phyloP scores from a whole-genome alignment of 2,888 invertebrate species.

The Pristionchus maxplancki region DNA sequence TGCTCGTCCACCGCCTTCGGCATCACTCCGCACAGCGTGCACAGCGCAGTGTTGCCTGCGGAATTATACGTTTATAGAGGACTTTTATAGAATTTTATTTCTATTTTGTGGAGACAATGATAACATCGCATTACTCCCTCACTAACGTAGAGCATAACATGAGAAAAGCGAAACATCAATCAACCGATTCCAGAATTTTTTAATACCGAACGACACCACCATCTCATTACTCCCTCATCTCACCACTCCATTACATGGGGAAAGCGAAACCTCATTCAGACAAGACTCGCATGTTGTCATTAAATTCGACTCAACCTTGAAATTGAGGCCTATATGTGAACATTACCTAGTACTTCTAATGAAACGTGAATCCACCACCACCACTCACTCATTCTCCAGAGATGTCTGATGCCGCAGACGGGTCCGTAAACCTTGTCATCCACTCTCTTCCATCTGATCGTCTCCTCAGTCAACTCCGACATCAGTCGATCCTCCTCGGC shows the following conservation, averaged over 20 bases:
- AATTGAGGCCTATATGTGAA: no score
- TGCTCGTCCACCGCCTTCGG: conserved; percentile 54
- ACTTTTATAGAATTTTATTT: no score
- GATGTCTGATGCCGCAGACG: conserved; percentile 55
- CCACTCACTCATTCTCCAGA: conserved; percentile 53
- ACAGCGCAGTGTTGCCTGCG: conserved; percentile 36
- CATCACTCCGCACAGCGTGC: conserved; percentile 53
- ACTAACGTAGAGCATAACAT: no score
- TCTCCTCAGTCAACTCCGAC: not conserved
- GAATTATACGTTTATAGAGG: not conserved
- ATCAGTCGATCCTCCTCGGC: conserved; percentile 37
- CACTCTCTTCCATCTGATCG: conserved; percentile 28
- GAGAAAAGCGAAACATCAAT: no score
- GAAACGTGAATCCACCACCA: no score
- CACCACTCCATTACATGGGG: not conserved
- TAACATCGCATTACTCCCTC: no score
- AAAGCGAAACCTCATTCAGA: not conserved
- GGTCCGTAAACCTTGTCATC: conserved; percentile 53
- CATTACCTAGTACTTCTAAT: no score
- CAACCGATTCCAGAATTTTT: no score
- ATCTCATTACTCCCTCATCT: no score
- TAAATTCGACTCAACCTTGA: not conserved
- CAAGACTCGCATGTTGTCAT: not conserved
- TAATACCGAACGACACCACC: no score
- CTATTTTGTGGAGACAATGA: no score